Percentiles rank a stretch among this genome's conserved stretches.
These are phyloP conservation scores for Melanostoma scalare DNA, from an alignment of 2,888 invertebrate species.

Conservation along the genomic window DNA sequence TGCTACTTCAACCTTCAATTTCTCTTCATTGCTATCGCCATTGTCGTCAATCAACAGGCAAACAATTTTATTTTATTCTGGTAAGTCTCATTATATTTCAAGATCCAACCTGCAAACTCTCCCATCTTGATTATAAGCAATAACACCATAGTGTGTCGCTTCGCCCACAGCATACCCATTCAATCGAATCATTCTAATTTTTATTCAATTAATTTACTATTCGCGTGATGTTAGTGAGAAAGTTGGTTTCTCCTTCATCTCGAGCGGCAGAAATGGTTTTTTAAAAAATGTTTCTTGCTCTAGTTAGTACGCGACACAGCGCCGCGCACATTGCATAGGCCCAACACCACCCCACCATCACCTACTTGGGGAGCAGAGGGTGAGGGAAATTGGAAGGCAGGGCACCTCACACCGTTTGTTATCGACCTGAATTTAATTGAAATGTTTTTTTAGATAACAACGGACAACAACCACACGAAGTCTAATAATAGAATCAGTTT, in stretches of 20 bases:
- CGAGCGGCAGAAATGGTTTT: conserved; percentile 8
- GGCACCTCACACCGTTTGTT: conserved; percentile 51
- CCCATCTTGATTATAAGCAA: no score
- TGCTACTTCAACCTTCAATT: conserved; percentile 9
- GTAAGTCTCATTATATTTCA: conserved; percentile 42
- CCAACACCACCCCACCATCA: neutral
- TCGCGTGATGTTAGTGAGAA: conserved; percentile 50
- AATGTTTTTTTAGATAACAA: conserved; percentile 58
- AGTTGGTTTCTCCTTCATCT: conserved; percentile 25
- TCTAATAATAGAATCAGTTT: conserved; percentile 63
- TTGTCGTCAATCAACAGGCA: conserved; percentile 69
- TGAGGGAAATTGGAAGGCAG: conserved; percentile 23
- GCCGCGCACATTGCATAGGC: conserved; percentile 43
- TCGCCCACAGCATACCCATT: conserved; percentile 22
- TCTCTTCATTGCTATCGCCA: conserved; percentile 6
- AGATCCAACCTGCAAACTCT: neutral
- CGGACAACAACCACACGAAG: conserved; percentile 40
- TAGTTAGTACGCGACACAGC: conserved; percentile 64
- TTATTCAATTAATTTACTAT: conserved; percentile 60
- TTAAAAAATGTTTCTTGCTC: conserved; percentile 48
- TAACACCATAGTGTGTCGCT: neutral
- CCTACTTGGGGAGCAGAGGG: neutral
- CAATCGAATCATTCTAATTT: conserved; percentile 57
- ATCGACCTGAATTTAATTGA: conserved; percentile 72
- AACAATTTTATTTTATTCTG: conserved; percentile 64